Evolutionary conservation across 2,797 vertebrate species (phyloP), one percentile per base, ranked within the genome.

Genomic region (Phrynocephalus vlangalii): DNA sequence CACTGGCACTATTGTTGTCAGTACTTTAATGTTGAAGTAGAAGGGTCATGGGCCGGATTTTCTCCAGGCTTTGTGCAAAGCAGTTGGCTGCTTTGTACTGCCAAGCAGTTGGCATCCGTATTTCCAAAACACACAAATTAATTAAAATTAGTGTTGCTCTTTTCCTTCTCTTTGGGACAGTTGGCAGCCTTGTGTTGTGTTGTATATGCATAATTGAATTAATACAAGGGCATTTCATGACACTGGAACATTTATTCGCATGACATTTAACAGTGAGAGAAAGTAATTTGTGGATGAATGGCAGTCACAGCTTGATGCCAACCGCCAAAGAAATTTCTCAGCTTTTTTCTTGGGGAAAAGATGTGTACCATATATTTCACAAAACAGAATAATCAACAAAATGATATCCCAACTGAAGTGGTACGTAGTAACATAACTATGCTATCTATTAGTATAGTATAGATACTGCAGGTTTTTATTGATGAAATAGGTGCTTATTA

Each of bases 1-100:
- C 82, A 70, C 79, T 52, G 79, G 0, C 30, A 63, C 79, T 63
- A 48, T 91, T 93, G 78, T 87, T 90, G 91, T 75, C 79, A 71
- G 91, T 10, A 26, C 0, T 72, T 90, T 24, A 13, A 20, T 1
- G 28, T 82, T 83, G 85, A 70, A 20, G 1, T n/a, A 13, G n/a
- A 77, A 28, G 18, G 30, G 16, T 79, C 82, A 71, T 4, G 44
- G 85, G n/a, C 67, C 44, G 67, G 67, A 9, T 52, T 86, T 72
- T 44, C 16, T 9, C 1, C n/a, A 6, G 26, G 11, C 30, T 30
- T 71, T 11, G 48, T 33, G 76, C 26, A 11, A 33, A 68, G 24
- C n/a, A 24, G 16, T 6, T 18, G 8, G 5, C 16, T 48, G 44
- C 68, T 66, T 3, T 33, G 24, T 71, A 79, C 56, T 79, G 66